Evolutionary conservation across 2,113 vertebrate genomes (phyloP), one percentile per base, ranked within the genome.

Genomic region (Pithys albifrons): DNA sequence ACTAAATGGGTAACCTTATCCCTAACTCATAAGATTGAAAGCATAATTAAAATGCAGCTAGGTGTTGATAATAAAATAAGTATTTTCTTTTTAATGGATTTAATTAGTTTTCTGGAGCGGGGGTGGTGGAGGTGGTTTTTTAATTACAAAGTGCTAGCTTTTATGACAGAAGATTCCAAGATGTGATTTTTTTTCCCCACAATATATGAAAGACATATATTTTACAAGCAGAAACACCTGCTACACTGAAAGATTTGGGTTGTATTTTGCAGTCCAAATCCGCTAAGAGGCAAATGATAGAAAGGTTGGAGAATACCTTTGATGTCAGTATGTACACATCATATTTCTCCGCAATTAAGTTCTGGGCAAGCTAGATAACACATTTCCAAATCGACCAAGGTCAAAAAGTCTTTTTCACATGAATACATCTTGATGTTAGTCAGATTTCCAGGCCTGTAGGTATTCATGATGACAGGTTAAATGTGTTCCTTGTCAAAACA

Each of bases 401-500:
- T 97, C 61, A 86, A 82, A 88, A 95, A 71, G 33, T 67, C 55
- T 75, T 92, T 86, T 92, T 85, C 46, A 78, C 54, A 33, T 75
- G 57, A 62, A 61, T 92, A 62, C 2, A 0, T 92, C 43, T 82
- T 76, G 89, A 77, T 7, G 9, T 76, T 91, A 93, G 91, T 54
- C 84, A 94, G 37, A 64, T 95, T 95, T 94, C 58, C 65, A 93
- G 58, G 10, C 51, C 2, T 91, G 89, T 85, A 83, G 81, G 64
- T 94, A 62, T 79, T 92, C 55, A 37, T 51, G 61, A 88, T 93
- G 84, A 85, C 91, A 94, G 35, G 17, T 55, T 95, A 93, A 95
- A 88, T 75, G 43, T 92, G 82, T 91, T 93, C 35, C 83, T 81
- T 96, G 84, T 86, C 93, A 95, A 91, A 96, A 85, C 39, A 79